Evolutionary conservation across 2,797 vertebrate genomes (phyloP), one percentile per base, ranked within the genome.

Genomic region (Pipistrellus nathusii): DNA sequence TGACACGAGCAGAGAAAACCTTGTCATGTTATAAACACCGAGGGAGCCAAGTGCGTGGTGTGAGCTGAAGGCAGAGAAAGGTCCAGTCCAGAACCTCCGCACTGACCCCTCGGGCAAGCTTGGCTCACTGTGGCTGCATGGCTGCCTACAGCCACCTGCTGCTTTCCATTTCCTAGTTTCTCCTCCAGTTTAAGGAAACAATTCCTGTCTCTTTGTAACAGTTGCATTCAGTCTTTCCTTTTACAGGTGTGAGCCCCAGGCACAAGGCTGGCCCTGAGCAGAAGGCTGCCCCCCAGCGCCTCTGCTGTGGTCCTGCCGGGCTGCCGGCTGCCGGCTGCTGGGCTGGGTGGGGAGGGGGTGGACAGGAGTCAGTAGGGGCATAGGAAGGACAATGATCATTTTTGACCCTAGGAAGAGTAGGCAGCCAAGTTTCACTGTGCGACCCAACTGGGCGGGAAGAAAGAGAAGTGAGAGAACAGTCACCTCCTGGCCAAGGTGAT

Each of bases 1-100:
- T 85, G 53, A 94, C 57, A 48, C 55, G 80, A 80, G 85, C 80
- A 84, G 88, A 92, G 75, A 57, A 85, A 73, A 90, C 57, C 46
- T 75, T 27, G 11, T 68, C 25, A 25, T 6, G 44, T 88, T 78
- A 3, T 62, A 69, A 82, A 51, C 53, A 66, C 12, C 27, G 66
- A 89, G 68, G 53, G 38, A 69, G n/a, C 75, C 35, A 3, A 80
- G 64, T 12, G 53, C 73, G 57, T 21, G 27, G 44, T 30, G 35
- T 1, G 11, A 64, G 48, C n/a, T 25, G 35, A 25, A 32, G 18
- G 48, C 18, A 57, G 64, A 72, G 20, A 20, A 48, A 64, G 27
- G 41, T 76, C 14, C 14, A 64, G 46, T 35, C 72, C 44, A 38
- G 57, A 3, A 8, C 80, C 30, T 10, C 23, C 35, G 1, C 9